Evolutionary conservation across 2,113 vertebrate genomes (phyloP).

Genomic region (Mystacornis crossleyi): DNA sequence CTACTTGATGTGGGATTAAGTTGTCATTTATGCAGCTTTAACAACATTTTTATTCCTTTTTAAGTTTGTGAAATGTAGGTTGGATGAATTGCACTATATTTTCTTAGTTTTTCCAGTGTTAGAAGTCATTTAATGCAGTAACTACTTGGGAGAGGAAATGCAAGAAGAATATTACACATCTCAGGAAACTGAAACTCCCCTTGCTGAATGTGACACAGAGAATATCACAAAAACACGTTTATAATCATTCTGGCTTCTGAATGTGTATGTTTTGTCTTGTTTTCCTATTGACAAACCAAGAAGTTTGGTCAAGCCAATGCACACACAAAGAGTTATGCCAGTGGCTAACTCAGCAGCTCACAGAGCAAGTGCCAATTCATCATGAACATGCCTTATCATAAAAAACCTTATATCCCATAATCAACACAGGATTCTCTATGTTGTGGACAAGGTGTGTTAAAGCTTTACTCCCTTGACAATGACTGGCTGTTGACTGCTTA

Average conservation of each 20-base stretch:
- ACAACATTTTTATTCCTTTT: constrained; percentile 50
- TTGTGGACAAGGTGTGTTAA: neutral
- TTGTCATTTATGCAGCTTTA: constrained; percentile 49
- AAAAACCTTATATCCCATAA: neutral
- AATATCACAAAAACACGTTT: neutral
- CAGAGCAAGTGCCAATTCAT: neutral
- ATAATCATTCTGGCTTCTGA: neutral
- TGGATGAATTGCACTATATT: constrained; percentile 4
- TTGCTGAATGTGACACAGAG: neutral
- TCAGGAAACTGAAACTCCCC: neutral
- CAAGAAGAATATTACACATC: neutral
- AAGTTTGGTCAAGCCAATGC: neutral
- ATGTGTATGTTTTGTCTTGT: neutral
- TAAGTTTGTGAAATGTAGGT: constrained; percentile 41
- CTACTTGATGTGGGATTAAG: constrained; percentile 51
- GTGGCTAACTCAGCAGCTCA: neutral
- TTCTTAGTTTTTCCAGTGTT: neutral
- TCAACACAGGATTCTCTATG: fast-evolving
- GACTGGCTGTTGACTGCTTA: neutral
- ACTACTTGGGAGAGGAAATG: neutral
- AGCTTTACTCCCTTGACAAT: neutral
- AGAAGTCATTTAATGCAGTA: neutral
- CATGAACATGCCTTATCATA: neutral
- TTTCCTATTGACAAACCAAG: neutral
- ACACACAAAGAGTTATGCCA: neutral